Base-by-base conservation (phyloP, 2,888 invertebrate genomes). In the Diaphora mendica region DNA sequence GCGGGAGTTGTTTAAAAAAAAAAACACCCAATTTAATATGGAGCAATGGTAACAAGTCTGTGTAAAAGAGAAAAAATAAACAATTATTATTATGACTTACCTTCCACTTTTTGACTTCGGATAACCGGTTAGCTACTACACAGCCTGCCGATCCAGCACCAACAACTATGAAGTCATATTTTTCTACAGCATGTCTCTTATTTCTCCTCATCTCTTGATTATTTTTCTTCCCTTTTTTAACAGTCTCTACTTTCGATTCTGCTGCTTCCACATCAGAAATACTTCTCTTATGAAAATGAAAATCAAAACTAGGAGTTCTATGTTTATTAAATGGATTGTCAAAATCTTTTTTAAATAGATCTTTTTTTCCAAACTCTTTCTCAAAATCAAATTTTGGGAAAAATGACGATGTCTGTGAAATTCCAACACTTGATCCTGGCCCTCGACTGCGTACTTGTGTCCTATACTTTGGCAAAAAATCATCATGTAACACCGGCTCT, bases 131-230 rank as follows among this genome's bases (percentile, higher is more conserved):
- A 0, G 97, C 97, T 30, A 97, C 86, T 44, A 97, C 97, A 86
- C 97, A 97, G 0, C 97, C 97, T 0, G 97, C 97, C 11, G 97
- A 97, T 1, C 97, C 97, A 0, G 96, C 97, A 30, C 97, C 97
- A 59, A 97, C 96, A 70, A 97, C 91, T 73, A 97, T 96, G 80
- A 97, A 97, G 83, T 97, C 97, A 85, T 92, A 96, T 66, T 95
- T 93, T 79, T 95, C 93, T 64, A 85, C 70, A 9, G 81, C 77
- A 2, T 89, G 87, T 39, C 92, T 91, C 77, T 87, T 93, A 64
- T 78, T 89, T 64, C 91, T 88, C 74, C 75, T 4, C 87, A 85
- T 68, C 89, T n/a, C 33, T n/a, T 90, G 77, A 87, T 91, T 76
- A 2, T 88, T 85, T 35, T 91, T 91, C 76, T 85, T 91, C 59